A percentile compares a stretch with the other conserved stretches of the same genome.
Evolutionary conservation across 2,888 invertebrate genomes (phyloP).

Genomic region (Lacanobia wlatinum): DNA sequence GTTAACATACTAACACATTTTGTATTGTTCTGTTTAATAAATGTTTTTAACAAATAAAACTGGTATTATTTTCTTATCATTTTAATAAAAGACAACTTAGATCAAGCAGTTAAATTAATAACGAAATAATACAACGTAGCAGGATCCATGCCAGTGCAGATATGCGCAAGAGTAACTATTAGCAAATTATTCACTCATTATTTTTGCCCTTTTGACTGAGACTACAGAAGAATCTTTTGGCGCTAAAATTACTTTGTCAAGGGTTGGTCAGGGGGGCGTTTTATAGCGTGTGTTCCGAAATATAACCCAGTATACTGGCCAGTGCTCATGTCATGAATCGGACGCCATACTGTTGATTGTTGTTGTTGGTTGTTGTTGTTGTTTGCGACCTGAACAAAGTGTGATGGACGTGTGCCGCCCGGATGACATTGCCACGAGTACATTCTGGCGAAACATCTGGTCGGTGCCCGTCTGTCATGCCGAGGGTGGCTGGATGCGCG

Average conservation of each 20-base stretch:
- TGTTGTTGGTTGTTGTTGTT: no score
- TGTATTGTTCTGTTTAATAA: constrained; percentile 34
- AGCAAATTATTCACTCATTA: neutral
- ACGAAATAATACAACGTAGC: constrained; percentile 81
- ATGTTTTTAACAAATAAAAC: constrained; percentile 40
- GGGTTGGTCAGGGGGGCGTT: no score
- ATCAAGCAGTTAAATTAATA: constrained; percentile 84
- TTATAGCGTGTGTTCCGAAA: no score
- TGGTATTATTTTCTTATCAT: constrained; percentile 62
- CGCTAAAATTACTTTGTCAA: neutral
- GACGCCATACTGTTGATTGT: no score
- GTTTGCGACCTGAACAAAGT: no score
- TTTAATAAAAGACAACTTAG: constrained; percentile 88
- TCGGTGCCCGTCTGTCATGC: no score
- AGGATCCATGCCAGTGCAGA: constrained; percentile 65
- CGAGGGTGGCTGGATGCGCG: no score
- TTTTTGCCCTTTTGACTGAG: neutral
- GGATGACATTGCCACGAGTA: no score
- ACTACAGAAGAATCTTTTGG: neutral
- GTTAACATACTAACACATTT: constrained; percentile 19
- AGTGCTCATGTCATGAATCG: no score
- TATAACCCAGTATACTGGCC: no score
- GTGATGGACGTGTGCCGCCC: no score
- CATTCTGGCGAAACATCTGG: no score
- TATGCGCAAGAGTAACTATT: constrained; percentile 25